Evolutionary conservation across 2,797 vertebrate genomes (phyloP).

Genomic region (Crenichthys baileyi): DNA sequence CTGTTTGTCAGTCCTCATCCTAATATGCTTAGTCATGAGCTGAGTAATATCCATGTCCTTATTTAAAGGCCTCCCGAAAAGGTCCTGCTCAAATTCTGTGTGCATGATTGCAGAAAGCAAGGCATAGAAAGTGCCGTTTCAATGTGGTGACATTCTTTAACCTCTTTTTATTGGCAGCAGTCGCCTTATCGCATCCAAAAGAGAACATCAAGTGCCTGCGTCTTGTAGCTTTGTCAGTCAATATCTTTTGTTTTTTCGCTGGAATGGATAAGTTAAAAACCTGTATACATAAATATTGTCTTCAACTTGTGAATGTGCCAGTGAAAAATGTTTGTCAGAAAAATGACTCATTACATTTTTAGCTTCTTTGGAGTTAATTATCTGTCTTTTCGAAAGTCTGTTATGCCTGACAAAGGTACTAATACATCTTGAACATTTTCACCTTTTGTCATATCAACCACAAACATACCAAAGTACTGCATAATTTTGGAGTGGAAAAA

Average conservation of each 20-base stretch:
- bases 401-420: not conserved
- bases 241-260: slow-evolving; percentile 17
- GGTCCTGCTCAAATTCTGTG: slow-evolving; percentile 47
- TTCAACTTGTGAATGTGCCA: slow-evolving; percentile 41
- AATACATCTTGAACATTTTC: not conserved
- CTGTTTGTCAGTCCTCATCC: slow-evolving; percentile 40
- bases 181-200: slow-evolving; percentile 58
- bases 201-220: slow-evolving; percentile 74
- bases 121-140: slow-evolving; percentile 4
- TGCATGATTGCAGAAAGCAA: slow-evolving; percentile 56
- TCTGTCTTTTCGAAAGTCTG: slow-evolving; percentile 10
- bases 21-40: slow-evolving; percentile 42
- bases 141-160: slow-evolving; percentile 34
- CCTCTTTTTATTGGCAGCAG: slow-evolving; percentile 43
- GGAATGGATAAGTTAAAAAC: slow-evolving; percentile 4
- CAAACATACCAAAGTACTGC: not conserved
- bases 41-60: slow-evolving; percentile 38
- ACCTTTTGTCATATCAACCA: not conserved
- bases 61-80: slow-evolving; percentile 38
- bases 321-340: slow-evolving; percentile 25
- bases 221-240: slow-evolving; percentile 45
- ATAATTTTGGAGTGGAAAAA: not conserved
- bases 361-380: slow-evolving; percentile 11
- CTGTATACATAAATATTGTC: slow-evolving; percentile 24
- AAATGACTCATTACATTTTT: slow-evolving; percentile 13